Evolutionary conservation across 2,888 invertebrate species (phyloP).

Genomic region (Lycaena phlaeas): DNA sequence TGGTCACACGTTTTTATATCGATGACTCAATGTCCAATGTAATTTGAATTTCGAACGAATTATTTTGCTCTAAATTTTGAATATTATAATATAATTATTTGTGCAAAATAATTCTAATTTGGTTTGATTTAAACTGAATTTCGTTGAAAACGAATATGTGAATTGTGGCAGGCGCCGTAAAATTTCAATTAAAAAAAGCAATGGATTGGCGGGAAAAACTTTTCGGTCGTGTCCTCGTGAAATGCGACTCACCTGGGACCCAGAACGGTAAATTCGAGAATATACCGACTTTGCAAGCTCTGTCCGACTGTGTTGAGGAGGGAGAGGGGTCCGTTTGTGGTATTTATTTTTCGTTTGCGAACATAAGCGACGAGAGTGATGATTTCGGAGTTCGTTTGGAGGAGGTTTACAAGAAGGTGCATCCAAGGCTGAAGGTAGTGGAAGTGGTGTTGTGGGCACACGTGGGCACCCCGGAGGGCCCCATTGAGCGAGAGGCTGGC

Average conservation of each 20-base stretch:
- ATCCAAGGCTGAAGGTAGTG: conserved; percentile 74
- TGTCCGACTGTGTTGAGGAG: conserved; percentile 57
- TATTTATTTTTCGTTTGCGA: conserved; percentile 81
- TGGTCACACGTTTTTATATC: conserved; percentile 12
- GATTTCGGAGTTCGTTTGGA: conserved; percentile 77
- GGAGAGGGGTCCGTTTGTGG: conserved; percentile 72
- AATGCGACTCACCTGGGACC: conserved; percentile 56
- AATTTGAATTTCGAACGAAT: background rate
- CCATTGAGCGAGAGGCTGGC: conserved; percentile 76
- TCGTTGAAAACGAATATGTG: background rate
- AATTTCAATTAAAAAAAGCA: too few relatives aligned
- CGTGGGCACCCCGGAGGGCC: conserved; percentile 71
- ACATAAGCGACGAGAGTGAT: conserved; percentile 78
- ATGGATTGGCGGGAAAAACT: conserved; percentile 76
- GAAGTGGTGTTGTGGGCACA: conserved; percentile 81
- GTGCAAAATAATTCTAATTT: background rate
- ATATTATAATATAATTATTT: too few relatives aligned
- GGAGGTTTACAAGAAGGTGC: conserved; percentile 67
- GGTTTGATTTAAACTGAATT: background rate
- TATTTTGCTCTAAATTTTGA: too few relatives aligned
- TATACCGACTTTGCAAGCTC: conserved; percentile 54
- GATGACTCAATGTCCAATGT: conserved; percentile 9
- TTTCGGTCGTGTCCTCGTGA: conserved; percentile 70
- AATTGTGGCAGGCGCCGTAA: background rate
- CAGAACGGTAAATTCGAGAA: conserved; percentile 61